phyloP scores from a whole-genome alignment of 2,888 invertebrate genomes.

The Apamea anceps region DNA sequence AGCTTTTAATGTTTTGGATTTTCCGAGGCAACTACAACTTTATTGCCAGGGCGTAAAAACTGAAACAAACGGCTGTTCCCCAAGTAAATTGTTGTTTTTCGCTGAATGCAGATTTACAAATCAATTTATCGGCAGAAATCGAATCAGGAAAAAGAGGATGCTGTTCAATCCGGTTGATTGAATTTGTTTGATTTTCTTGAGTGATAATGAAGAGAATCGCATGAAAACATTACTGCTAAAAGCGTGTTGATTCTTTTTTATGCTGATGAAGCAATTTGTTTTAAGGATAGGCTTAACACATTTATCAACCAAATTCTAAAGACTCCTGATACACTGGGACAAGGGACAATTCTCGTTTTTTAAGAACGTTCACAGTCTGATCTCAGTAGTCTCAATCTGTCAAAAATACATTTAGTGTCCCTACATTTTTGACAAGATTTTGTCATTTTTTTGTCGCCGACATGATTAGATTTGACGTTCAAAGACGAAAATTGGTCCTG shows the following conservation, averaged over 20 bases:
- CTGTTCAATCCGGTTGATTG: slow-evolving; percentile 35
- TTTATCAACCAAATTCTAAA: slow-evolving; percentile 1
- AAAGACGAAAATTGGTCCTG: no score
- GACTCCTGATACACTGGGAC: no score
- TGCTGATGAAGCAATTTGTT: background rate
- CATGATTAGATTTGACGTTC: no score
- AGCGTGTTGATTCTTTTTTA: slow-evolving; percentile 20
- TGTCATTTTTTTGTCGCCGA: no score
- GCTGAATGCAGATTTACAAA: slow-evolving; percentile 54
- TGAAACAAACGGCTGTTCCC: slow-evolving; percentile 50
- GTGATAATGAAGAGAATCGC: slow-evolving; percentile 42
- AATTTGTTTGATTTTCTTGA: slow-evolving; percentile 44
- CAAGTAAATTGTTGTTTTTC: slow-evolving; percentile 55
- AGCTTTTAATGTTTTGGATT: slow-evolving; percentile 74
- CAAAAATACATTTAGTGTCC: no score
- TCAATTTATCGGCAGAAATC: slow-evolving; percentile 44
- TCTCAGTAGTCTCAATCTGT: no score
- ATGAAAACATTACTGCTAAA: background rate
- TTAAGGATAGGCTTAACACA: background rate
- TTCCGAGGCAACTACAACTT: slow-evolving; percentile 62
- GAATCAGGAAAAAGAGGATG: slow-evolving; percentile 37
- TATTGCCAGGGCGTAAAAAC: slow-evolving; percentile 60
- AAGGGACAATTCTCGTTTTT: no score
- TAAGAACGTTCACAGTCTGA: background rate
- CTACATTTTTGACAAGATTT: no score